Percentiles rank a stretch among this genome's conserved stretches.
phyloP scores from a whole-genome alignment of 2,113 vertebrate species.

The Saguinus imperator region DNA sequence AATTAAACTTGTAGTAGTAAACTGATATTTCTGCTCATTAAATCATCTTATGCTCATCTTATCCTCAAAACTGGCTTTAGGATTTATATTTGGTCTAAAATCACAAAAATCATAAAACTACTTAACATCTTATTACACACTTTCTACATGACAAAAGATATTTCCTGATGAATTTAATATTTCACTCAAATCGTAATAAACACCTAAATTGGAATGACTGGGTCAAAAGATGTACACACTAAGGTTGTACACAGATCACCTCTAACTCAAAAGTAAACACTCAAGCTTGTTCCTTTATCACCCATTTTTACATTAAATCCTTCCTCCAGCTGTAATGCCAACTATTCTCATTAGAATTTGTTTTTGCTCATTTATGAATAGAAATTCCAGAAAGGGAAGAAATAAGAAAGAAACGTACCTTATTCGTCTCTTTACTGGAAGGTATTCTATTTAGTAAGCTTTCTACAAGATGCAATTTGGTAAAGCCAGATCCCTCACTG shows the following conservation, averaged over 20 bases:
- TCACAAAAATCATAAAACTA: not conserved
- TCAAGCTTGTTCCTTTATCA: not conserved
- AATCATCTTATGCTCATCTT: not conserved
- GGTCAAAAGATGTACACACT: not conserved
- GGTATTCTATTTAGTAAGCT: slow-evolving; percentile 93
- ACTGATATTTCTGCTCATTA: slow-evolving; percentile 34
- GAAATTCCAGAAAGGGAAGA: not conserved
- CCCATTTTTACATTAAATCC: not conserved
- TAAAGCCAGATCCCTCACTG: slow-evolving; percentile 91
- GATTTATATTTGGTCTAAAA: slow-evolving; percentile 29
- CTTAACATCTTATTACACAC: not conserved
- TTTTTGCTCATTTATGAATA: not conserved
- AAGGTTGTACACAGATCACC: not conserved
- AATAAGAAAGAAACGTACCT: slow-evolving; percentile 83
- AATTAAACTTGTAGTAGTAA: not conserved
- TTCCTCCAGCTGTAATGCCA: not conserved
- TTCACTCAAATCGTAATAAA: not conserved
- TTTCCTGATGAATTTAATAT: not conserved
- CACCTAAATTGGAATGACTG: not conserved
- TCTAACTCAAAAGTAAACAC: slow-evolving; percentile 2
- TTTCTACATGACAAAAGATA: not conserved
- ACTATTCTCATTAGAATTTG: not conserved
- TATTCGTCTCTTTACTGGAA: slow-evolving; percentile 96
- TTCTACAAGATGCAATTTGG: slow-evolving; percentile 93
- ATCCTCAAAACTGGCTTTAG: not conserved